These are phyloP conservation scores for Epirrhoe alternata DNA, from an alignment of 2,888 invertebrate species.

Conservation along the genomic window DNA sequence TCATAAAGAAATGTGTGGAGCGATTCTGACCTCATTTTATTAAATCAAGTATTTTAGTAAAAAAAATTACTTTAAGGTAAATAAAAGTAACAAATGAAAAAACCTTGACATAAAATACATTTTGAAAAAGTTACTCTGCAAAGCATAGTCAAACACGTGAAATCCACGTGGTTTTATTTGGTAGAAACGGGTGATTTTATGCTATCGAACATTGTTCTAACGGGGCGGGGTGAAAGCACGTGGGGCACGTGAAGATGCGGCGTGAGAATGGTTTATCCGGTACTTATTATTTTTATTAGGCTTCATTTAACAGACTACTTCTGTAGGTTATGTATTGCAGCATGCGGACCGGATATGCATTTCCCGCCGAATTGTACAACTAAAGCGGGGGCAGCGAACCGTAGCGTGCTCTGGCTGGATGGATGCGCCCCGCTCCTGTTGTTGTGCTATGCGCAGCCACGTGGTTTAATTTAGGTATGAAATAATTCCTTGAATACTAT, in stretches of 20 bases:
- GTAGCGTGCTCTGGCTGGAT: conserved; percentile 16
- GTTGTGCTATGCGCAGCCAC: conserved; percentile 23
- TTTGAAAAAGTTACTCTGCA: not conserved
- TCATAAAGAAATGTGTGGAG: conserved; percentile 40
- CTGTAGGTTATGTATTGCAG: conserved; percentile 10
- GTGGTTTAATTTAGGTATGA: conserved; percentile 14
- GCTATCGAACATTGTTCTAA: conserved; percentile 38
- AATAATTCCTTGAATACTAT: no score
- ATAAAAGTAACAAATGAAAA: no score
- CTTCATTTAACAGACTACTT: not conserved
- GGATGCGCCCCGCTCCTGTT: conserved; percentile 23
- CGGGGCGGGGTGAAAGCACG: conserved; percentile 38
- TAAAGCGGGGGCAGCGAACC: conserved; percentile 8
- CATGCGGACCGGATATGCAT: conserved; percentile 38
- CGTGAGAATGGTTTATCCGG: conserved; percentile 23
- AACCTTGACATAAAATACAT: not conserved
- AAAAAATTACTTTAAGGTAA: not conserved
- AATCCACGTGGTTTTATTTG: conserved; percentile 62
- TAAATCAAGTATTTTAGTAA: not conserved
- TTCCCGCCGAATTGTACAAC: conserved; percentile 30
- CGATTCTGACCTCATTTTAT: conserved; percentile 34
- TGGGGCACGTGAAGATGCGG: conserved; percentile 43
- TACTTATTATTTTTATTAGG: not conserved
- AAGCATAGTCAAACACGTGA: conserved; percentile 31
- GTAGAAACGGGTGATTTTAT: conserved; percentile 45